These are phyloP conservation scores for Gymnoscopelus braueri DNA, from an alignment of 2,797 vertebrate genomes.

Conservation along the genomic window DNA sequence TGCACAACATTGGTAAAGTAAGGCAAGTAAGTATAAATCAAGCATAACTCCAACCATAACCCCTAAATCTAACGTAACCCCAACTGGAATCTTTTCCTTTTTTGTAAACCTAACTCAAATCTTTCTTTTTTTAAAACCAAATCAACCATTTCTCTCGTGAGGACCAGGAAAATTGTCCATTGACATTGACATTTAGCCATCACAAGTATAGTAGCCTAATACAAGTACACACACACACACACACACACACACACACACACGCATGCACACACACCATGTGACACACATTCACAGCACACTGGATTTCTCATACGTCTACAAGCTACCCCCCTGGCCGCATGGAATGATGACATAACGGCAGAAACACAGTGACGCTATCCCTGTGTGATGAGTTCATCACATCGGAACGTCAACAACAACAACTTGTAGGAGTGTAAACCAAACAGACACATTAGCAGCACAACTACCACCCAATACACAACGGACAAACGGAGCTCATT, in stretches of 20 bases:
- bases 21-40: not conserved
- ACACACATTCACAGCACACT: slow-evolving; percentile 36
- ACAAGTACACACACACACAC: too few relatives aligned
- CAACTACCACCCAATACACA: slow-evolving; percentile 66
- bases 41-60: slow-evolving; percentile 7
- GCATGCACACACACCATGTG: slow-evolving; percentile 1
- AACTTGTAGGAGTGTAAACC: slow-evolving; percentile 47
- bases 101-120: too few relatives aligned
- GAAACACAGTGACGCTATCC: slow-evolving; percentile 55
- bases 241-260: too few relatives aligned
- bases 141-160: too few relatives aligned
- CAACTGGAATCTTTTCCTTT: too few relatives aligned
- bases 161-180: too few relatives aligned
- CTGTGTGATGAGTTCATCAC: slow-evolving; percentile 63
- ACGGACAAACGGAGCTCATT: slow-evolving; percentile 63
- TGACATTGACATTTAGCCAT: too few relatives aligned
- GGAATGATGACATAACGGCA: slow-evolving; percentile 43
- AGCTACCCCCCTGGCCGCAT: slow-evolving; percentile 26
- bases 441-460: slow-evolving; percentile 45
- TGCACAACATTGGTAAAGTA: too few relatives aligned
- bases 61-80: not conserved
- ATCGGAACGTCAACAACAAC: slow-evolving; percentile 47
- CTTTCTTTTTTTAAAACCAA: too few relatives aligned
- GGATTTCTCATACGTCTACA: slow-evolving; percentile 41
- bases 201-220: too few relatives aligned